Conservation (phyloP, 2,797 vertebrate species). For the Chloroceryle inda region DNA sequence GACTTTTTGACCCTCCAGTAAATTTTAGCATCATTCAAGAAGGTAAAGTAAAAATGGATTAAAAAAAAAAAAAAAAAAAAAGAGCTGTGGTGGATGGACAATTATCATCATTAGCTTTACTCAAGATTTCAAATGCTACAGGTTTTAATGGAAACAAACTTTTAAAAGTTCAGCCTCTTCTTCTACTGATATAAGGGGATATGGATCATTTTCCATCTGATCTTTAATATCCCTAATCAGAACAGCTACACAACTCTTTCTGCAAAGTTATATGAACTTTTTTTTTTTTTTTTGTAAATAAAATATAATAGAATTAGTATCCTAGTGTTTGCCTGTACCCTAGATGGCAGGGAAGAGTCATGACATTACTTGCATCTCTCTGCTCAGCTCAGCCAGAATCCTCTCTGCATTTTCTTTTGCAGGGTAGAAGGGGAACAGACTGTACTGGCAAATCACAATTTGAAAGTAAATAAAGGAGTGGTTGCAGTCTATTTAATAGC, state of each 20-base stretch:
- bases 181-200: slow-evolving; percentile 2
- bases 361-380: not conserved
- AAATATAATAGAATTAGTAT: not conserved
- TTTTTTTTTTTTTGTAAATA: not conserved
- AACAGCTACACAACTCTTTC: not conserved
- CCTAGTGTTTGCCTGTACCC: not conserved
- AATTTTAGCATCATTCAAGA: slow-evolving; percentile 41
- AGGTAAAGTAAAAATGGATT: slow-evolving; percentile 52
- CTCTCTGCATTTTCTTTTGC: not conserved
- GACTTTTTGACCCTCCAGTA: slow-evolving; percentile 44
- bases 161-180: not conserved
- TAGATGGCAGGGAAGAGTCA: not conserved
- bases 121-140: slow-evolving; percentile 35
- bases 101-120: slow-evolving; percentile 36
- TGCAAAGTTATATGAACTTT: not conserved
- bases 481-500: not conserved
- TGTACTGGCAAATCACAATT: not conserved
- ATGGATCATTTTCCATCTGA: not conserved
- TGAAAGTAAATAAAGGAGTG: not conserved
- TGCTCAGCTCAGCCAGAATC: not conserved
- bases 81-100: not conserved
- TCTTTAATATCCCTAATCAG: not conserved
- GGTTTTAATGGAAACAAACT: slow-evolving; percentile 16
- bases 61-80: not conserved
- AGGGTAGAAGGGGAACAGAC: not conserved